A percentile compares a stretch with the other conserved stretches of the same genome.
phyloP scores from a whole-genome alignment of 2,113 vertebrate genomes.

The Axis porcinus region DNA sequence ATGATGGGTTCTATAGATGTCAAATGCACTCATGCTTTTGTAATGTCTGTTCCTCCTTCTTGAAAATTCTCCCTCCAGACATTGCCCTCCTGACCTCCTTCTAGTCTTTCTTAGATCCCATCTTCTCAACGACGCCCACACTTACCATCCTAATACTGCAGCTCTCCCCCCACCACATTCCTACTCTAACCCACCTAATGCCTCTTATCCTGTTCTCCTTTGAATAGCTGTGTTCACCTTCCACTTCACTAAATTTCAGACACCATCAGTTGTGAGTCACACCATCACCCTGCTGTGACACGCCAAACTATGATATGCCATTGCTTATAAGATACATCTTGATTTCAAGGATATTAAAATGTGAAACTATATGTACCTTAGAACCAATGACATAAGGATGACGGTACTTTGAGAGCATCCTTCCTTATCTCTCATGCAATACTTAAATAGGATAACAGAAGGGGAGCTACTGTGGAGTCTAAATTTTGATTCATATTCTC shows the following conservation, averaged over 20 bases:
- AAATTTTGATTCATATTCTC: background rate
- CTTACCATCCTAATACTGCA: background rate
- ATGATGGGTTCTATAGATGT: background rate
- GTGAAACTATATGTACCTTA: background rate
- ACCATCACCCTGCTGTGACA: background rate
- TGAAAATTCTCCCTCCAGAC: background rate
- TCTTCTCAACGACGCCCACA: background rate
- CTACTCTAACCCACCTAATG: background rate
- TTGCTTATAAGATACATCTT: background rate
- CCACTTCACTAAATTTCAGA: background rate
- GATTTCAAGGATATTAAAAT: background rate
- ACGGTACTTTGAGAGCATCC: background rate
- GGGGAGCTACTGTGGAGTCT: background rate
- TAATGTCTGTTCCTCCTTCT: background rate
- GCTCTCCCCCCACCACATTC: too few species aligned
- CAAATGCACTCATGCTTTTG: background rate
- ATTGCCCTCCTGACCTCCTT: background rate
- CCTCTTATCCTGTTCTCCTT: background rate
- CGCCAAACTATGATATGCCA: background rate
- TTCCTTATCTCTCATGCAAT: background rate
- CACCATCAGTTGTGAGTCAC: background rate
- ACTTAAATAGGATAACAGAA: background rate
- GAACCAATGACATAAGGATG: background rate
- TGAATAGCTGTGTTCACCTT: background rate
- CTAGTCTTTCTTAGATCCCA: background rate